Conservation (phyloP, 92 coral and sea anemone species). For the Nematostella vectensis region DNA sequence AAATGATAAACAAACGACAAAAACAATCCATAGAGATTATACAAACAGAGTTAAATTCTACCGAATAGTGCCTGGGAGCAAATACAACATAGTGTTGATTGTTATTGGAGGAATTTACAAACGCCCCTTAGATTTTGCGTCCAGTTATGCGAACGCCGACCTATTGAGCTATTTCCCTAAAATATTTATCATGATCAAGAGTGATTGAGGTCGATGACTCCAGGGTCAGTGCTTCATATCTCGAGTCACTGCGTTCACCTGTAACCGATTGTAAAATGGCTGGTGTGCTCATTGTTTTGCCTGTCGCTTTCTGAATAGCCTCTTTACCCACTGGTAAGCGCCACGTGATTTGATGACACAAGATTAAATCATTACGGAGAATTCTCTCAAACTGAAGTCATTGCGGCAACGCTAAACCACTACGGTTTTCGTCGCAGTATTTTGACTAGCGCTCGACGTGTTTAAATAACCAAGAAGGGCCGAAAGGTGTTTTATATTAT, state of each 20-base stretch:
- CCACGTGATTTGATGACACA: constrained; percentile 59
- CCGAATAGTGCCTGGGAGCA: too few relatives aligned
- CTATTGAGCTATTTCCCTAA: too few relatives aligned
- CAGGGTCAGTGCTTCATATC: too few relatives aligned
- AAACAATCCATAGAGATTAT: too few relatives aligned
- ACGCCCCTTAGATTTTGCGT: too few relatives aligned
- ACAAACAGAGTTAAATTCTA: too few relatives aligned
- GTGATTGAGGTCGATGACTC: too few relatives aligned
- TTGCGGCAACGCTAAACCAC: constrained; percentile 4
- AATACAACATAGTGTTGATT: too few relatives aligned
- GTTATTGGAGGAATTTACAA: too few relatives aligned
- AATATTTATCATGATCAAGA: not conserved
- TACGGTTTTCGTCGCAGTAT: constrained; percentile 4
- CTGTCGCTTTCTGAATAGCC: constrained; percentile 26
- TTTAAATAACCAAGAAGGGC: constrained; percentile 3
- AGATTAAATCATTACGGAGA: constrained; percentile 58
- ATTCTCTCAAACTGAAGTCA: constrained; percentile 54
- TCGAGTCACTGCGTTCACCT: constrained; percentile 25
- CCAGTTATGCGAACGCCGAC: too few relatives aligned
- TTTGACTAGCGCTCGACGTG: constrained; percentile 7
- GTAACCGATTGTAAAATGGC: constrained; percentile 17
- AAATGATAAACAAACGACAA: too few relatives aligned
- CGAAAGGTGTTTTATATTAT: constrained; percentile 17
- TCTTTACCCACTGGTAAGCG: constrained; percentile 34
- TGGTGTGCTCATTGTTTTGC: constrained; percentile 43